Evolutionary conservation across 2,113 vertebrate genomes (phyloP), one percentile per base, ranked within the genome.

Genomic region (Meriones unguiculatus): DNA sequence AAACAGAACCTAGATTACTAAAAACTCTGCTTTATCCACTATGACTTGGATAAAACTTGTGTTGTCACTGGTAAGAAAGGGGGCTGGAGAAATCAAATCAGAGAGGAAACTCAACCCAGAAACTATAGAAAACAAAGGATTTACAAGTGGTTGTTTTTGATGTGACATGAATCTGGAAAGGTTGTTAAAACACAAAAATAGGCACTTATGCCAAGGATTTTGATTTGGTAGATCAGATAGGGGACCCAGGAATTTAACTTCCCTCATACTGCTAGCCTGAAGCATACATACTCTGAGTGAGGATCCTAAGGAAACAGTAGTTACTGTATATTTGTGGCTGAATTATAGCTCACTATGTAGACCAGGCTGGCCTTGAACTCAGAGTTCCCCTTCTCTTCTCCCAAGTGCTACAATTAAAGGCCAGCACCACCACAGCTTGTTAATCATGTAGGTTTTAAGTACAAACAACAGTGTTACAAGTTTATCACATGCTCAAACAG

Each of bases 401-500:
- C 38, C n/a, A 17, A 15, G 81, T 10, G 25, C n/a, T 9, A 22
- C 38, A 10, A 59, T 59, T 57, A 81, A 59, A 81, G 78, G 20
- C 2, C 0, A 38, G 35, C 11, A 67, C 67, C 25, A 35, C 25
- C n/a, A 30, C n/a, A 30, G 85, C 3, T 54, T 11, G 32, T 6
- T 14, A 17, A 24, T 35, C 90, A 14, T 25, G 35, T 4, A 80
- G 73, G 41, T 64, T 87, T 96, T 57, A 0, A 75, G 46, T 62
- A 96, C 46, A 91, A 0, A 64, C 22, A 82, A 70, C 24, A 82
- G 87, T 89, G 30, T 90, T 75, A 73, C 1, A 91, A 72, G 35
- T 87, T 94, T 92, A 91, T 87, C 30, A 92, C 7, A 32, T 92
- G 78, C 25, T 97, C 28, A 89, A 76, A 77, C 20, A 81, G 93